Percentiles rank a stretch among this genome's conserved stretches.
phyloP scores from a whole-genome alignment of 2,113 vertebrate species.

The Lepus europaeus region DNA sequence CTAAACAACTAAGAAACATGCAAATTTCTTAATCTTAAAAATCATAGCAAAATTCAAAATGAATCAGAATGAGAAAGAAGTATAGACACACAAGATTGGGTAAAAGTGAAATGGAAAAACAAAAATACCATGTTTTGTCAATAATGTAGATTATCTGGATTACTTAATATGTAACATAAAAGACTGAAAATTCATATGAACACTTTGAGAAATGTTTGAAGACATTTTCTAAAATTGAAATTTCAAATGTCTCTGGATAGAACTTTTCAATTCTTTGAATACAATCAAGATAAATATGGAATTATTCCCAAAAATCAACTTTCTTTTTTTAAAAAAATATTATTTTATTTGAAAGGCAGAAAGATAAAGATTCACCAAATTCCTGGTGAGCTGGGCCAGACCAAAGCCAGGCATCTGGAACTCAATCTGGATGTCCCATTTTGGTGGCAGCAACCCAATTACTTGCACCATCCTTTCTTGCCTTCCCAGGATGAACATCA shows the following conservation, averaged over 20 bases:
- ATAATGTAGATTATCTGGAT: neutral
- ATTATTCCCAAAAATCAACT: neutral
- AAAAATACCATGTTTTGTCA: neutral
- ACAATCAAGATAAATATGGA: neutral
- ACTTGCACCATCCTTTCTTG: too few relatives aligned
- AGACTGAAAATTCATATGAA: neutral
- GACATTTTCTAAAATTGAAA: neutral
- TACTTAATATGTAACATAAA: neutral
- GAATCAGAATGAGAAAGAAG: neutral
- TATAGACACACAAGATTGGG: neutral
- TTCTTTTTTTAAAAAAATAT: too few relatives aligned
- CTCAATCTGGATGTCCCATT: too few relatives aligned
- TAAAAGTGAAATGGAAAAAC: slow-evolving; percentile 1
- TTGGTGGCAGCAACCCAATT: too few relatives aligned
- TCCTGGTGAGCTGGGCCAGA: too few relatives aligned
- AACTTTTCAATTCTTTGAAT: neutral
- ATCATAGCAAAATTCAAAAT: neutral
- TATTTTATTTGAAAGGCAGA: neutral
- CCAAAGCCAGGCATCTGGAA: too few relatives aligned
- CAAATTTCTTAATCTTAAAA: neutral
- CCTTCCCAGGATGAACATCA: too few relatives aligned
- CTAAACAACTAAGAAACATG: neutral
- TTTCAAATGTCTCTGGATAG: neutral
- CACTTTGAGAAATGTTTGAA: neutral
- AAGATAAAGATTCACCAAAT: neutral